Base-by-base conservation (phyloP, 1,140 invertebrate genomes). In the Drosophila funebris region DNA sequence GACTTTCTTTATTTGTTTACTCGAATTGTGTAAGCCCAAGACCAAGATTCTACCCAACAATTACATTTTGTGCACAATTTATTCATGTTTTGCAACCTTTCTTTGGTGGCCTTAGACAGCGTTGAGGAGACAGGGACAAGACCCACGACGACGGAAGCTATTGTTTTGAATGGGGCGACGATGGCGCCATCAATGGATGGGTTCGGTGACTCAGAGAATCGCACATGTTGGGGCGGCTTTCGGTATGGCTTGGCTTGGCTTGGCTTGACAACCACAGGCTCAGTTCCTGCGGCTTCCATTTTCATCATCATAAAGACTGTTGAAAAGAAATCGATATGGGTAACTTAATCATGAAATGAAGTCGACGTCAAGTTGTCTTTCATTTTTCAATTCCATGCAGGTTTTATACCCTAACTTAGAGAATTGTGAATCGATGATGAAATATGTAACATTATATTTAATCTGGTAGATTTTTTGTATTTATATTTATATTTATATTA, bases 271-370 rank as follows among this genome's bases (percentile, higher is more conserved):
- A 85, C 73, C 78, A 43, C 81, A 81, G 81, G 64, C 81, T 50
- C 77, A 81, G 69, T 31, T 81, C 68, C 64, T 70, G 73, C 22
- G 70, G 74, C 57, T 87, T 85, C 82, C 69, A 85, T 87, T 85
- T 81, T 87, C 77, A 85, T 85, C 82, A 87, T 84, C 77, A 87
- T 81, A 87, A 85, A 87, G 67, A 72, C 64, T 62, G 82, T 31
- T 82, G 82, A 82, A 87, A 63, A 68, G 82, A 85, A 85, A 87
- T 87, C 82, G 82, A 85, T 85, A 87, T 69, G 67, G 70, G 82
- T 75, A 87, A 85, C 82, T 85, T 85, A 85, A 85, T 85, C 82
- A 85, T 85, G 78, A 78, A 88, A 82, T 78, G 78, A 87, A 88
- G 70, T 85, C 67, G 63, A 80, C 83, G 73, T 85, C 82, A 87